Base-by-base conservation (phyloP, 2,113 vertebrate genomes). In the Nothoprocta pentlandii region DNA sequence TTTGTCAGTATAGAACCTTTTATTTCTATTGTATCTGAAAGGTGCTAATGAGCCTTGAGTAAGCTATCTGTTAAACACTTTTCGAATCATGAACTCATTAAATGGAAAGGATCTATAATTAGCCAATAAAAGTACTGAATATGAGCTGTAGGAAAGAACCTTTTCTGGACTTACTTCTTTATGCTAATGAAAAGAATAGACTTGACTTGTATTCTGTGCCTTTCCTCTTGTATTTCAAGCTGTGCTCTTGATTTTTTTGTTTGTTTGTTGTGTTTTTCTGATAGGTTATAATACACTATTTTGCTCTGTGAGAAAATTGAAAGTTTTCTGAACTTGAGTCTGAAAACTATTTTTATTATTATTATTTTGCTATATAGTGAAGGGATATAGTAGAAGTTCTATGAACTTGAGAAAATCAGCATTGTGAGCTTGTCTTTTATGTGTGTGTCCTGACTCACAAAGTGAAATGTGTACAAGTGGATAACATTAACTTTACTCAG, bases 401-500 rank as follows among this genome's bases (percentile, higher is more conserved):
- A 2, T 7, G 9, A 25, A 44, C 46, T 76, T 79, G 15, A 79
- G 53, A 56, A 90, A 53, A 20, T 64, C 46, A 70, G 28, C 16
- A 39, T 81, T 42, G 8, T 63, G 39, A 80, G 17, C n/a, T 30
- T 19, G 0, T 86, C 36, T 80, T 64, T 51, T 51, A 0, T 22
- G 4, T 32, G 9, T 4, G 0, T 26, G 25, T 46, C 41, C 22
- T 77, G 61, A 44, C 69, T 59, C 0, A 0, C 36, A 73, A 67
- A 25, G 53, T 81, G 66, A 81, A 90, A 79, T 28, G 23, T 5
- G 13, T 0, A 1, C 16, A 20, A 6, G 1, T 7, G 20, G 21
- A 6, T 47, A 16, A 39, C 80, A 19, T 32, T 56, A 61, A 73
- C 23, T 61, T 89, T 41, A 53, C 21, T 71, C 47, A 51, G 21